These are phyloP conservation scores for Panurus biarmicus DNA, from an alignment of 2,113 vertebrate genomes.

Conservation along the genomic window DNA sequence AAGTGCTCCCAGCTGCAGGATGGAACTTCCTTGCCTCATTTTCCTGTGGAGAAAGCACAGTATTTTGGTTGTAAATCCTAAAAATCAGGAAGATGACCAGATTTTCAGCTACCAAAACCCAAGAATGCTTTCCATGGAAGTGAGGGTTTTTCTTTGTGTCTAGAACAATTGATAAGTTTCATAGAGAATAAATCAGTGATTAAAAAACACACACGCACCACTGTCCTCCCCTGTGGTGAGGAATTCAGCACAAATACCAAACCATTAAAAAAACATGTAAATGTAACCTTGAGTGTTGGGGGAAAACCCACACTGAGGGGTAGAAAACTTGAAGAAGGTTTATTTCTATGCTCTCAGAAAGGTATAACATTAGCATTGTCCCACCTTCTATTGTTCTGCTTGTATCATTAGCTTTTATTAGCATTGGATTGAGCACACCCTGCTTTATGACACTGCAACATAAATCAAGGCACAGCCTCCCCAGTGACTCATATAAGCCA, in stretches of 20 bases:
- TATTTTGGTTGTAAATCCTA: not conserved
- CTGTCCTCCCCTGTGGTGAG: not conserved
- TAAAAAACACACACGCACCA: not conserved
- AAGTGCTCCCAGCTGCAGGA: not conserved
- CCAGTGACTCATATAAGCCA: conserved; percentile 42
- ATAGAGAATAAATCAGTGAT: not conserved
- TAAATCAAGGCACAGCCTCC: conserved; percentile 45
- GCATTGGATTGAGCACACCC: conserved; percentile 11
- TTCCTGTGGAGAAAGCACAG: not conserved
- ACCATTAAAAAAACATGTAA: not conserved
- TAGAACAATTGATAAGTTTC: not conserved
- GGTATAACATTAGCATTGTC: conserved; percentile 29
- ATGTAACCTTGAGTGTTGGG: not conserved
- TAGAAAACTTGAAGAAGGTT: not conserved
- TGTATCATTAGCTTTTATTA: conserved; percentile 63
- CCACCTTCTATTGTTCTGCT: conserved; percentile 38
- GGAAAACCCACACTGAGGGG: not conserved
- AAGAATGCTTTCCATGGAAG: not conserved
- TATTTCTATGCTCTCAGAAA: conserved; percentile 9
- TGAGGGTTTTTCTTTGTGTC: not conserved
- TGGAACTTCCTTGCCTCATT: not conserved
- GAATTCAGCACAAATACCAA: not conserved
- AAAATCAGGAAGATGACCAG: not conserved
- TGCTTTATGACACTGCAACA: conserved; percentile 31
- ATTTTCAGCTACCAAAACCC: not conserved